Conservation (phyloP, 2,797 vertebrate species). For the Hapalemur alaotrensis region DNA sequence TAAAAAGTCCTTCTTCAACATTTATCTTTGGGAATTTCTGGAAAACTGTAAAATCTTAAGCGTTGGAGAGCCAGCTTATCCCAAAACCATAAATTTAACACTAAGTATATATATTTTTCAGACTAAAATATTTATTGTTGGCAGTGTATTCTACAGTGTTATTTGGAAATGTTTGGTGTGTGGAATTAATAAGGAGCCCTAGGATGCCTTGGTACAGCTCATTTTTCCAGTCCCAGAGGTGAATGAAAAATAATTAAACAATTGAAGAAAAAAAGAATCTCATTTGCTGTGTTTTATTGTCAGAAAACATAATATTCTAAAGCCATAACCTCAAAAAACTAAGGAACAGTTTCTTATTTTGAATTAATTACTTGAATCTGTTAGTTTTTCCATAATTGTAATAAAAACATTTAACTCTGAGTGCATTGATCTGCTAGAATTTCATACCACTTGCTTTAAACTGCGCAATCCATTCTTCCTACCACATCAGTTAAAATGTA, state of each 20-base stretch:
- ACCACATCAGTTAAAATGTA: conserved; percentile 6
- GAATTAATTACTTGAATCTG: conserved; percentile 12
- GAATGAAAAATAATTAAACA: conserved; percentile 45
- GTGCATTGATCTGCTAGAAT: conserved; percentile 34
- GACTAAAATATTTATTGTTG: not conserved
- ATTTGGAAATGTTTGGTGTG: not conserved
- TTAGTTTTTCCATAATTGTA: conserved; percentile 22
- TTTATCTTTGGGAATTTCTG: conserved; percentile 27
- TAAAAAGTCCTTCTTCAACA: not conserved
- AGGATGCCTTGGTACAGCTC: not conserved
- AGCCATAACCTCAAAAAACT: conserved; percentile 22
- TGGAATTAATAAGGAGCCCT: not conserved
- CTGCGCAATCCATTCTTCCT: conserved; percentile 5
- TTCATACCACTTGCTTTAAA: conserved; percentile 38
- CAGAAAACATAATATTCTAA: conserved; percentile 24
- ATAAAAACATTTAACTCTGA: conserved; percentile 27
- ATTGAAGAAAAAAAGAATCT: conserved; percentile 10
- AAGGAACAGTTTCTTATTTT: conserved; percentile 1
- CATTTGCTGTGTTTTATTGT: conserved; percentile 33
- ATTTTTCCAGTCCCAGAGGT: not conserved
- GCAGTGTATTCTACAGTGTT: not conserved
- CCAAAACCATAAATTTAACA: not conserved
- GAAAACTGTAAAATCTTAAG: not conserved
- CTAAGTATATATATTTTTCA: conserved; percentile 30
- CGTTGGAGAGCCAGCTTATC: not conserved